Conservation (phyloP, 2,888 invertebrate genomes). For the Trichopoda pennipes region DNA sequence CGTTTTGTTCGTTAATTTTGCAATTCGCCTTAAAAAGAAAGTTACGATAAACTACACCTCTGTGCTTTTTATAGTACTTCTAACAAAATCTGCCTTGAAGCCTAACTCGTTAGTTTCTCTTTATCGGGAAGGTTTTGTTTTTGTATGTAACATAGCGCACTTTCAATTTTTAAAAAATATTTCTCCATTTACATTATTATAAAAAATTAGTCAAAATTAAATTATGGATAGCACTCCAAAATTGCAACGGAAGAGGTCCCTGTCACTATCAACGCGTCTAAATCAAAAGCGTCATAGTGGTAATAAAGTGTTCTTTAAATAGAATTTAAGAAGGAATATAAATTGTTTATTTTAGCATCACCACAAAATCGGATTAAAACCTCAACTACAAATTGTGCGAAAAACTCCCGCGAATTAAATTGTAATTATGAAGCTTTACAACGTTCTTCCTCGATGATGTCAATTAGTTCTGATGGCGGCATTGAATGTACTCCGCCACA, state of each 20-base stretch:
- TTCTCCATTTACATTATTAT: background rate
- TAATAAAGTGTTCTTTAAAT: constrained; percentile 57
- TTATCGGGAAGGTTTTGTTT: background rate
- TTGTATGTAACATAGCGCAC: background rate
- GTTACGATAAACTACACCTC: too few species aligned
- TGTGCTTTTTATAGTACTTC: too few species aligned
- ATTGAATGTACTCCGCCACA: constrained; percentile 76
- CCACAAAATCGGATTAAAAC: constrained; percentile 71
- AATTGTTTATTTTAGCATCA: constrained; percentile 71
- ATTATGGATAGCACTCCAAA: constrained; percentile 75
- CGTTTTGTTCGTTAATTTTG: too few species aligned
- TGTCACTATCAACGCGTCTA: constrained; percentile 74
- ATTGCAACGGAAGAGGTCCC: constrained; percentile 72
- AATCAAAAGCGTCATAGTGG: constrained; percentile 74
- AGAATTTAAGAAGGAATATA: background rate
- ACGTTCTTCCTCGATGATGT: constrained; percentile 62
- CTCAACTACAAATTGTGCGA: background rate
- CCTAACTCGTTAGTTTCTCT: too few species aligned
- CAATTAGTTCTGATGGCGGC: constrained; percentile 66
- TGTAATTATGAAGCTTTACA: constrained; percentile 34
- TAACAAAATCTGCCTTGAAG: too few species aligned
- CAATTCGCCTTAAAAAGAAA: too few species aligned
- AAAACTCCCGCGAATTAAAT: background rate
- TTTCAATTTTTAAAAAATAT: constrained; percentile 16
- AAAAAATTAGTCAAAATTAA: background rate